These are phyloP conservation scores for Parus major DNA, from an alignment of 2,113 vertebrate species.

Conservation along the genomic window DNA sequence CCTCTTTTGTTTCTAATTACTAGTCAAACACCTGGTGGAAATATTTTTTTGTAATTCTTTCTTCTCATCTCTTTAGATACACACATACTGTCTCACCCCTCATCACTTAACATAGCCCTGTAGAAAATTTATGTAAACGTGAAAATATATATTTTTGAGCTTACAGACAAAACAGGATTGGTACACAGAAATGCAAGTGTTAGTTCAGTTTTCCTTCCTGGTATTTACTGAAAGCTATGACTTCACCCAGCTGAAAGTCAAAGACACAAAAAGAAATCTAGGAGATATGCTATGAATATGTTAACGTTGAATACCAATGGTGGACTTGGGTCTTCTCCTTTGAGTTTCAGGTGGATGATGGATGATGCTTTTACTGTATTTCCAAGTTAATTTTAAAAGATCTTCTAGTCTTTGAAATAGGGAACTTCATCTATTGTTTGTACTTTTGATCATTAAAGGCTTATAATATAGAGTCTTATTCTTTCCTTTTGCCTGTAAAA, in stretches of 20 bases:
- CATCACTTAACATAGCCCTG: background rate
- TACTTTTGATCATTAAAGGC: background rate
- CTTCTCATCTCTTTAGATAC: background rate
- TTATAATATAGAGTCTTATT: background rate
- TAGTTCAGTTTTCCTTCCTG: background rate
- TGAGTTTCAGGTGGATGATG: background rate
- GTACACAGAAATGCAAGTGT: background rate
- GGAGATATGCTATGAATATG: background rate
- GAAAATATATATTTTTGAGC: background rate
- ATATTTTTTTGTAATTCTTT: background rate
- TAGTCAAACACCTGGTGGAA: background rate
- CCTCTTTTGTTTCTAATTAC: background rate
- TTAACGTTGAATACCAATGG: background rate
- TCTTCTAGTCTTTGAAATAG: background rate
- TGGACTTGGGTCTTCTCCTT: background rate
- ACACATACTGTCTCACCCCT: background rate
- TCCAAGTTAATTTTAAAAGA: slow-evolving; percentile 9
- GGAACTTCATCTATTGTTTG: background rate
- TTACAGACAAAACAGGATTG: background rate
- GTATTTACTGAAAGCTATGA: background rate
- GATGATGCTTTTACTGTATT: background rate
- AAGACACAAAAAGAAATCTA: background rate
- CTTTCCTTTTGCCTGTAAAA: background rate
- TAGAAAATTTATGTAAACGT: background rate
- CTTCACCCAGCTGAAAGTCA: background rate